Conservation (phyloP, 1,140 invertebrate species). For the Asbolus verrucosus region DNA sequence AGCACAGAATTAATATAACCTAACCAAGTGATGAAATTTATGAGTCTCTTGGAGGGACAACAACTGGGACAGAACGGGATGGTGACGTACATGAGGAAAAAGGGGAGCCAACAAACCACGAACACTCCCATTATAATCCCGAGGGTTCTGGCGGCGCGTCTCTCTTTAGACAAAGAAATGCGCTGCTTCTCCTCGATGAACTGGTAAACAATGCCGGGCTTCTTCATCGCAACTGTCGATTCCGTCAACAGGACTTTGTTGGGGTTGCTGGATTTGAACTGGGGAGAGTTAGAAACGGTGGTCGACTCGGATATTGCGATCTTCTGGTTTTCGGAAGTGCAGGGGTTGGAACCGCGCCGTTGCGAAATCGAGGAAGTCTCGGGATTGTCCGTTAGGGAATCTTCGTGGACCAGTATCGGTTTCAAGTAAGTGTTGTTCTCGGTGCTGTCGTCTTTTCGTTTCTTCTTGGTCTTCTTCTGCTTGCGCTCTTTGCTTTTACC, state of each 20-base stretch:
- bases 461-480: constrained; percentile 64
- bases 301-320: constrained; percentile 59
- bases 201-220: constrained; percentile 79
- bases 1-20: constrained; percentile 98
- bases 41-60: constrained; percentile 82
- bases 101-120: constrained; percentile 96
- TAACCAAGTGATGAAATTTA: constrained; percentile 95
- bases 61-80: constrained; percentile 86
- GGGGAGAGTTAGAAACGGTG: constrained; percentile 57
- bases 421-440: constrained; percentile 69
- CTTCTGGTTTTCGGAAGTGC: constrained; percentile 48
- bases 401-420: constrained; percentile 72
- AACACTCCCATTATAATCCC: constrained; percentile 96
- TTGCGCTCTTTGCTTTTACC: constrained; percentile 66
- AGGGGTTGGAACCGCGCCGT: constrained; percentile 54
- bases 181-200: constrained; percentile 95
- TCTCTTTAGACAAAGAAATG: constrained; percentile 91
- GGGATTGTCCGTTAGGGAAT: constrained; percentile 73
- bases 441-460: constrained; percentile 65
- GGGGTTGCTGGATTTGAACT: constrained; percentile 63
- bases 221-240: constrained; percentile 60
- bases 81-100: constrained; percentile 95
- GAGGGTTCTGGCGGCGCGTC: constrained; percentile 90
- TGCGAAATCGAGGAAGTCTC: constrained; percentile 63
- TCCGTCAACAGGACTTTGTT: constrained; percentile 61